These are phyloP conservation scores for Cettia cetti DNA, from an alignment of 2,113 vertebrate genomes.

Conservation along the genomic window DNA sequence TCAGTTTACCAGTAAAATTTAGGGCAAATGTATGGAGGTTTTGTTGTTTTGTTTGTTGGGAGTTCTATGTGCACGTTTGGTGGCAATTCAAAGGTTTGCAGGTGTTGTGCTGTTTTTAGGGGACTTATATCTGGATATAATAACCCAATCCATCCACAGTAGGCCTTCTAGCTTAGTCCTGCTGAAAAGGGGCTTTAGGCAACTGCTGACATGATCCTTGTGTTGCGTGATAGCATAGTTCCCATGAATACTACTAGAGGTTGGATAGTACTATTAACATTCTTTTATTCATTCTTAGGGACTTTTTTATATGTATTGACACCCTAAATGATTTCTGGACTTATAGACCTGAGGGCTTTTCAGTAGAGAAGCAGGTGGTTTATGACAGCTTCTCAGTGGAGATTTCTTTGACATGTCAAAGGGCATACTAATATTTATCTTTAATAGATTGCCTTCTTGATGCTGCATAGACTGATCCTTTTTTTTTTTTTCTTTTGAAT, in stretches of 20 bases:
- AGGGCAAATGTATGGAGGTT: background rate
- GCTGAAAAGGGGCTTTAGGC: background rate
- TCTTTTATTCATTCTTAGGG: background rate
- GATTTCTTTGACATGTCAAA: background rate
- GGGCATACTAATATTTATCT: background rate
- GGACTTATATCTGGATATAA: rapidly evolving
- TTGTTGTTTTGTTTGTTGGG: background rate
- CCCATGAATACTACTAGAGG: background rate
- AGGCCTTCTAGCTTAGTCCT: background rate
- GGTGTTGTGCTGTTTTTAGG: background rate
- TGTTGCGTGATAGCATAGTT: background rate
- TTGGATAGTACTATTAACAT: background rate
- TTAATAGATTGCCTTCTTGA: background rate
- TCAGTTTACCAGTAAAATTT: background rate
- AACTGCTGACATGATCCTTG: background rate
- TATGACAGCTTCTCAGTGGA: background rate
- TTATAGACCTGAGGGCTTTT: background rate
- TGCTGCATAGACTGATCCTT: background rate
- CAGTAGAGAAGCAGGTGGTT: background rate
- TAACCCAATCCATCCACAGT: background rate
- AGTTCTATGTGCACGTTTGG: background rate
- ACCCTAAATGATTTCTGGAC: background rate
- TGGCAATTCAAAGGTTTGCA: background rate
- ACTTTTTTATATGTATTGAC: background rate
- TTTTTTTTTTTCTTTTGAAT: too few relatives aligned